These are phyloP conservation scores for Diaprepes abbreviatus DNA, from an alignment of 2,888 invertebrate species.

Conservation along the genomic window DNA sequence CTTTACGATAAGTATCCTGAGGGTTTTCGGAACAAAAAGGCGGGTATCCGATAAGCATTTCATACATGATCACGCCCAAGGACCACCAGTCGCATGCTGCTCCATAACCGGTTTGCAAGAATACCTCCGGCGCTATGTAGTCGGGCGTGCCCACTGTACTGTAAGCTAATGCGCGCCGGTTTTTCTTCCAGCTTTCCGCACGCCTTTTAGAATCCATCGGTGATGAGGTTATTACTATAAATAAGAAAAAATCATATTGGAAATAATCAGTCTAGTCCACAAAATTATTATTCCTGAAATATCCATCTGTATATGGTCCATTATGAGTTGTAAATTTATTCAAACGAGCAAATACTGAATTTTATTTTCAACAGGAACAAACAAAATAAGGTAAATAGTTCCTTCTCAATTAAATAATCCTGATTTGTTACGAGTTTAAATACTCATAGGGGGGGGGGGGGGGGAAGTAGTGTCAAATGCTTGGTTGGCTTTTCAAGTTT, in stretches of 20 bases:
- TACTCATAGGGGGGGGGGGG: too few species aligned
- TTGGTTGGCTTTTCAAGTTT: too few species aligned
- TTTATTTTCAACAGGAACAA: too few species aligned
- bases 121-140: conserved; percentile 99
- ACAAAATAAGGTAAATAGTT: too few species aligned
- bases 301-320: too few species aligned
- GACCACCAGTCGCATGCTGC: conserved; percentile 99
- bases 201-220: conserved; percentile 98
- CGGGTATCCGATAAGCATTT: conserved; percentile 99
- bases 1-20: conserved; percentile 96
- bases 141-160: conserved; percentile 98
- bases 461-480: too few species aligned
- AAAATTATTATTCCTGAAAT: too few species aligned
- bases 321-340: too few species aligned
- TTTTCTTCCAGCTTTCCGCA: conserved; percentile 99
- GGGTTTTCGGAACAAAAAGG: conserved; percentile 99
- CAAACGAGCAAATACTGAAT: too few species aligned
- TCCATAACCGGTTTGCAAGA: conserved; percentile 97
- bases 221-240: conserved; percentile 72
- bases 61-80: conserved; percentile 99
- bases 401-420: too few species aligned
- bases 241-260: conserved; percentile 34
- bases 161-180: conserved; percentile 94
- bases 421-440: too few species aligned
- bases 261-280: too few species aligned